Evolutionary conservation across 2,888 invertebrate genomes (phyloP).

Genomic region (Mythimna vitellina): DNA sequence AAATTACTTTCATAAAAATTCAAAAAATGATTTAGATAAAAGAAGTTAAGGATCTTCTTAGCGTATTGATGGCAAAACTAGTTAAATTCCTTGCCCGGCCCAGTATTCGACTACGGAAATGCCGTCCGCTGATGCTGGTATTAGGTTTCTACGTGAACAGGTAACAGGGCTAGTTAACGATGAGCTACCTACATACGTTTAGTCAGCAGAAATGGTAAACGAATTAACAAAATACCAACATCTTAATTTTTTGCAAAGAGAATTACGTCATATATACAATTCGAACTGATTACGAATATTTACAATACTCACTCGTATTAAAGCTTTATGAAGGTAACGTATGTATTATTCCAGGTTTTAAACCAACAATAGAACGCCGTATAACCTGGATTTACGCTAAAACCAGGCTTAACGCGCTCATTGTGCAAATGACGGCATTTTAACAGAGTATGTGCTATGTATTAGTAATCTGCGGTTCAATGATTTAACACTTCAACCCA

Average conservation of each 20-base stretch:
- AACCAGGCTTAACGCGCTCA: conserved; percentile 5
- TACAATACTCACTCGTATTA: not conserved
- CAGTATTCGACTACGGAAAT: too few relatives aligned
- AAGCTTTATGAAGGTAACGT: conserved; percentile 1
- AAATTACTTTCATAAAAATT: not conserved
- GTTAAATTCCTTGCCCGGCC: too few relatives aligned
- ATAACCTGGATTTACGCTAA: conserved; percentile 1
- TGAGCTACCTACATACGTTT: not conserved
- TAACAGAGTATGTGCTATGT: conserved; percentile 13
- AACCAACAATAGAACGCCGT: not conserved
- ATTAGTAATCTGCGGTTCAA: conserved; percentile 17
- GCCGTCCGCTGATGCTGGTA: too few relatives aligned
- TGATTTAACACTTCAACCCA: conserved; percentile 9
- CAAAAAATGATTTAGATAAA: not conserved
- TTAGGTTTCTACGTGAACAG: too few relatives aligned
- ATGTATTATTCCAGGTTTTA: conserved; percentile 17
- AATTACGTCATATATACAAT: not conserved
- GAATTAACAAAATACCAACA: not conserved
- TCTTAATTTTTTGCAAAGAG: too few relatives aligned
- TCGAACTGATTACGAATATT: conserved; percentile 6
- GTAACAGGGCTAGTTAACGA: not conserved
- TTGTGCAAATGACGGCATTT: conserved; percentile 20
- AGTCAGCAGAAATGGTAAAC: not conserved
- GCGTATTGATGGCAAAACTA: too few relatives aligned
- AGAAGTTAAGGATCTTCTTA: not conserved